Percentiles rank a stretch among this genome's conserved stretches.
These are phyloP conservation scores for Miltochrista miniata DNA, from an alignment of 2,888 invertebrate genomes.

Conservation along the genomic window DNA sequence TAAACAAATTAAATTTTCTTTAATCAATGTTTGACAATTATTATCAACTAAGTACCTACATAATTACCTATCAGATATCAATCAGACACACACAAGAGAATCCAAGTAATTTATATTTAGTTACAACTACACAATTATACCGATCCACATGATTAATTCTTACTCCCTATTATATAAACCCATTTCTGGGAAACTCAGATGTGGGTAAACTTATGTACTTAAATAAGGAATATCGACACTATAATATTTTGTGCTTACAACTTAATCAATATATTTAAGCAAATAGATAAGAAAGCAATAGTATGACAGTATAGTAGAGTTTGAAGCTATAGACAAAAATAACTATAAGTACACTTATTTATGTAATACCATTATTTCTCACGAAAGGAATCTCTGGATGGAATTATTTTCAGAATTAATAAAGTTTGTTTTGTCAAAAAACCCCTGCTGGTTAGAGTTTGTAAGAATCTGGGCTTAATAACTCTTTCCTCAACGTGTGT, in stretches of 20 bases:
- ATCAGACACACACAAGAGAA: too few species aligned
- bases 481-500: constrained; percentile 57
- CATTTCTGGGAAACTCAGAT: neutral
- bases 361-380: neutral
- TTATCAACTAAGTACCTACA: too few species aligned
- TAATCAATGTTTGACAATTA: too few species aligned
- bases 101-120: too few species aligned
- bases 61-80: too few species aligned
- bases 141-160: too few species aligned
- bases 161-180: too few species aligned
- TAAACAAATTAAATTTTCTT: too few species aligned
- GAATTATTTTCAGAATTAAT: constrained; percentile 3
- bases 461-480: constrained; percentile 67
- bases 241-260: constrained; percentile 10
- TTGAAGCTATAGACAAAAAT: neutral
- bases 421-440: constrained; percentile 56
- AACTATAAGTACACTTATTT: neutral
- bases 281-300: constrained; percentile 9
- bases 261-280: constrained; percentile 9
- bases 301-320: neutral
- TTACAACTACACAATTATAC: too few species aligned
- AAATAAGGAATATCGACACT: neutral
- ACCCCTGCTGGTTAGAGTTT: constrained; percentile 57
- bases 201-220: neutral
- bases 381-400: neutral